Evolutionary conservation across 2,113 vertebrate species (phyloP), one percentile per base, ranked within the genome.

Genomic region (Paracanthobrama guichenoti): DNA sequence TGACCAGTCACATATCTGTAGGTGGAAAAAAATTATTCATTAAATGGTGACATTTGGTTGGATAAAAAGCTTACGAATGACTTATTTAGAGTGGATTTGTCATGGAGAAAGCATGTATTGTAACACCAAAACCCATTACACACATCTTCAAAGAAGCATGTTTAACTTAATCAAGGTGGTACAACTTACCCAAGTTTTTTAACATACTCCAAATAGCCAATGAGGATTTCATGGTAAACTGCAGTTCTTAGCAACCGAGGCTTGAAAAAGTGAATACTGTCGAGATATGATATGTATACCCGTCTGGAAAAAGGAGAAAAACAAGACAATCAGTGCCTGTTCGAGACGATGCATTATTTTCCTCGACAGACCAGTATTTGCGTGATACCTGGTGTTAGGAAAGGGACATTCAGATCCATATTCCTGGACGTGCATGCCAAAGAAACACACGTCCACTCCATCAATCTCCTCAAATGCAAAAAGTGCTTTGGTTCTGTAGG

Each of bases 401-500:
- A 97, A 96, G 10, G 96, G 89, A 75, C 97, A 98, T 1, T 99
- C 97, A 0, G 97, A 99, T 89, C 97, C 97, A 0, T 99, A 99
- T 72, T 99, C 98, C 90, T 99, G 98, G 2, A 99, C 98, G 0
- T 99, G 98, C 98, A 99, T 99, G 88, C 98, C 98, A 24, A 99
- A 99, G 92, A 99, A 99, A 90, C 98, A 99, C 50, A 99, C 97
- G 0, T 99, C 98, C 39, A 97, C 97, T 0, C 98, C 98, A 0
- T 99, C 97, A 14, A 99, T 99, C 93, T 99, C 98, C 90, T 99
- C 98, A 85, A 99, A 99, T 0, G 98, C 98, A 82, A 99, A 99
- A 90, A 99, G 97, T 86, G 98, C 98, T 96, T 99, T 99, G 93
- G 98, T 99, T 91, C 97, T 95, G 92, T 99, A 99, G 0, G 97